Conservation (phyloP, 2,888 invertebrate species). For the Dastarcus helophoroides region DNA sequence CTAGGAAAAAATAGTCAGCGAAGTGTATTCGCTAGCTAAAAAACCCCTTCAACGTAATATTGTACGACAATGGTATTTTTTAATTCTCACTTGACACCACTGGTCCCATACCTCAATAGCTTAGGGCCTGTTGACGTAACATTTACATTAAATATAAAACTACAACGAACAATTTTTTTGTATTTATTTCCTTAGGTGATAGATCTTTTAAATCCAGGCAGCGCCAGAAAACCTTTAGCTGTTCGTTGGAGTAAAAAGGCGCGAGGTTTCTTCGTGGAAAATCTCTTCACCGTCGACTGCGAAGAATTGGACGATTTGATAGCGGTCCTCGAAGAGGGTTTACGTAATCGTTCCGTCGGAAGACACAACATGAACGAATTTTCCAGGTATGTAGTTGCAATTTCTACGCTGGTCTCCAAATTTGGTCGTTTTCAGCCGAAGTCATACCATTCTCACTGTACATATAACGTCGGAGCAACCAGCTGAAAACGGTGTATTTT, state of each 20-base stretch:
- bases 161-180: too few species aligned
- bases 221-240: slow-evolving; percentile 67
- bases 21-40: too few species aligned
- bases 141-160: too few species aligned
- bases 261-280: slow-evolving; percentile 89
- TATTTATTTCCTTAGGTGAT: too few species aligned
- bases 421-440: slow-evolving; percentile 42
- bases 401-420: background rate
- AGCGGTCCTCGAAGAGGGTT: slow-evolving; percentile 90
- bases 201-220: slow-evolving; percentile 83
- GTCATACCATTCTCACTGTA: slow-evolving; percentile 85
- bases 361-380: slow-evolving; percentile 88
- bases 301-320: slow-evolving; percentile 84
- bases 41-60: too few species aligned
- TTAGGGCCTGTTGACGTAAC: too few species aligned
- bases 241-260: slow-evolving; percentile 93
- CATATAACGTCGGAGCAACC: slow-evolving; percentile 78
- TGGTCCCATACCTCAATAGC: too few species aligned
- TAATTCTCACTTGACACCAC: too few species aligned
- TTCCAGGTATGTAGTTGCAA: slow-evolving; percentile 51
- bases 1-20: too few species aligned
- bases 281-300: slow-evolving; percentile 90
- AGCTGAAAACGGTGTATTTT: slow-evolving; percentile 69
- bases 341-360: slow-evolving; percentile 82
- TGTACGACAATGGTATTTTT: too few species aligned